Conservation (phyloP, 2,113 vertebrate genomes). For the Daboia siamensis region DNA sequence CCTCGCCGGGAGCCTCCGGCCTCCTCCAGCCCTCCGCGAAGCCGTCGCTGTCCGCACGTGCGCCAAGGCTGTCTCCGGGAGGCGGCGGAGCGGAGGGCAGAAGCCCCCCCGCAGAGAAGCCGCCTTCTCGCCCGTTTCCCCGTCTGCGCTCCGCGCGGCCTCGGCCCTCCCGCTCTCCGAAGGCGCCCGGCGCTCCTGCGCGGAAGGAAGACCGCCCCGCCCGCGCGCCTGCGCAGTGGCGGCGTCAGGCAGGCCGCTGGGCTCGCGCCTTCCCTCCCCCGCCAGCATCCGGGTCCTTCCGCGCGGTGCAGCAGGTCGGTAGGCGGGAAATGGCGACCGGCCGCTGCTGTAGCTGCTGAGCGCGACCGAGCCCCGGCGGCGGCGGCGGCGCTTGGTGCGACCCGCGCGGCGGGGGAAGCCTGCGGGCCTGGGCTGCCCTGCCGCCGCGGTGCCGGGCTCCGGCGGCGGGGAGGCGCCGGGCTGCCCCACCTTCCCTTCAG, state of each 20-base stretch:
- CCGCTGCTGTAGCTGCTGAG: conserved; percentile 73
- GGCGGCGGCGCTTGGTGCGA: background rate
- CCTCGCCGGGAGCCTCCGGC: background rate
- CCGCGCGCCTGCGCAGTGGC: conserved; percentile 3
- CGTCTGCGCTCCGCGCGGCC: too few species aligned
- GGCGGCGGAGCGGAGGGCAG: too few species aligned
- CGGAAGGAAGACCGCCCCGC: background rate
- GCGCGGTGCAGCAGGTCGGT: conserved; percentile 80
- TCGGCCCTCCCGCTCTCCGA: background rate
- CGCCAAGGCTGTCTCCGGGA: too few species aligned
- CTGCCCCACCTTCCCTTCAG: background rate
- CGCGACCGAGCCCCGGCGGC: conserved; percentile 18
- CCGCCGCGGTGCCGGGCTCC: background rate
- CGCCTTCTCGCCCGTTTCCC: too few species aligned
- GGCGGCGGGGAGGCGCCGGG: background rate
- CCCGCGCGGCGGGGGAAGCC: background rate
- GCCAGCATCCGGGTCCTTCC: conserved; percentile 85
- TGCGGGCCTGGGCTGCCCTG: conserved; percentile 42
- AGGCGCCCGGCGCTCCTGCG: too few species aligned
- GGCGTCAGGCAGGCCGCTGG: background rate
- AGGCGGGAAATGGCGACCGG: conserved; percentile 97
- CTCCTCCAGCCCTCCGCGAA: background rate
- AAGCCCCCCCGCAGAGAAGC: too few species aligned
- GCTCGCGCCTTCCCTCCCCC: conserved; percentile 47
- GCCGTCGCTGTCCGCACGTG: too few species aligned